These are phyloP conservation scores for Sphaerophoria taeniata DNA, from an alignment of 2,888 invertebrate species.

Conservation along the genomic window DNA sequence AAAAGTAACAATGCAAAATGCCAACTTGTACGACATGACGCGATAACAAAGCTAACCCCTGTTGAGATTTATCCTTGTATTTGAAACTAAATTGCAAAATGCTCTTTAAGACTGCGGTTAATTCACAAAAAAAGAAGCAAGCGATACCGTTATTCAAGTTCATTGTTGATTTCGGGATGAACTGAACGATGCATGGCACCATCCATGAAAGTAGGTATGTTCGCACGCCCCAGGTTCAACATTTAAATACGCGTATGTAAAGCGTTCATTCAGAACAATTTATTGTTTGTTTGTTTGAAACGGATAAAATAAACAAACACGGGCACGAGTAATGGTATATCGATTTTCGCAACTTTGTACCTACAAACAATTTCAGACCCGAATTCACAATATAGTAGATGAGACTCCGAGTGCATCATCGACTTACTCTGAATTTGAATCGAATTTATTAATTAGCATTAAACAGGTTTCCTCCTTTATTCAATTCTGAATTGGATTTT, in stretches of 20 bases:
- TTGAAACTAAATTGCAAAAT: slow-evolving; percentile 61
- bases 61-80: slow-evolving; percentile 33
- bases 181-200: slow-evolving; percentile 49
- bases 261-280: slow-evolving; percentile 52
- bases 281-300: slow-evolving; percentile 2
- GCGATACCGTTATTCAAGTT: slow-evolving; percentile 40
- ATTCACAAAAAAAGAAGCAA: slow-evolving; percentile 60
- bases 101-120: slow-evolving; percentile 70
- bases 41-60: slow-evolving; percentile 64
- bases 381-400: not conserved
- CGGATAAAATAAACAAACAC: not conserved
- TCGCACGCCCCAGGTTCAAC: slow-evolving; percentile 15
- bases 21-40: slow-evolving; percentile 48
- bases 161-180: slow-evolving; percentile 42
- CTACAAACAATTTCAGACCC: not conserved
- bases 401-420: slow-evolving; percentile 36
- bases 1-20: slow-evolving; percentile 8
- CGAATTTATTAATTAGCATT: slow-evolving; percentile 74
- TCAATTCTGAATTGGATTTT: slow-evolving; percentile 60
- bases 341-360: slow-evolving; percentile 31
- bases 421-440: slow-evolving; percentile 60
- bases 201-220: not conserved
- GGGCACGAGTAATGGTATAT: slow-evolving; percentile 15
- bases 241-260: slow-evolving; percentile 55
- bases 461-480: slow-evolving; percentile 67